Percentiles rank a stretch among this genome's conserved stretches.
Conservation (phyloP, 2,113 vertebrate genomes). For the Narcine bancroftii region DNA sequence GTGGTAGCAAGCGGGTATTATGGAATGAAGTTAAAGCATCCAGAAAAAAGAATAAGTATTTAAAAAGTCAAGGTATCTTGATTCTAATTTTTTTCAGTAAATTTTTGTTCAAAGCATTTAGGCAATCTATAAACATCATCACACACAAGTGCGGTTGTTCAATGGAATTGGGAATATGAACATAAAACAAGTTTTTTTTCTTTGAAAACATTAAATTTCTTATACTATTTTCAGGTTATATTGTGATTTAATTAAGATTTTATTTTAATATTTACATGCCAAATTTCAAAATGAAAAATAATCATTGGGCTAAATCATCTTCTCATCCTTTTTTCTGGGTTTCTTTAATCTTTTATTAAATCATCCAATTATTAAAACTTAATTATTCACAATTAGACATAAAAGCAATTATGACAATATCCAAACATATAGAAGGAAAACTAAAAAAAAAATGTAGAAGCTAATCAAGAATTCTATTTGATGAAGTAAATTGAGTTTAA, state of each 20-base stretch:
- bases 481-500: not conserved
- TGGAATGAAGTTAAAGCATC: not conserved
- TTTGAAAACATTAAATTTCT: not conserved
- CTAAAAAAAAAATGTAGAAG: not conserved
- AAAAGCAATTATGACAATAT: not conserved
- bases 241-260: too few species aligned
- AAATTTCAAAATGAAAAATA: not conserved
- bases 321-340: too few species aligned
- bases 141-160: not conserved
- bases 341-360: too few species aligned
- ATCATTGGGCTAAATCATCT: too few species aligned
- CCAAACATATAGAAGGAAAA: not conserved
- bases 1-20: not conserved
- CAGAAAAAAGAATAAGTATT: not conserved
- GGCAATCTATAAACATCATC: not conserved
- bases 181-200: not conserved
- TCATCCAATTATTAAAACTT: not conserved
- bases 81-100: not conserved
- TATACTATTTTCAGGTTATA: not conserved
- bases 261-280: too few species aligned
- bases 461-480: not conserved
- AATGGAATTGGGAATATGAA: not conserved
- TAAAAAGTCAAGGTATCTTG: not conserved
- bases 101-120: not conserved
- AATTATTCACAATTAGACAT: not conserved